phyloP scores from a whole-genome alignment of 2,113 vertebrate genomes.

The Nannospalax galili region DNA sequence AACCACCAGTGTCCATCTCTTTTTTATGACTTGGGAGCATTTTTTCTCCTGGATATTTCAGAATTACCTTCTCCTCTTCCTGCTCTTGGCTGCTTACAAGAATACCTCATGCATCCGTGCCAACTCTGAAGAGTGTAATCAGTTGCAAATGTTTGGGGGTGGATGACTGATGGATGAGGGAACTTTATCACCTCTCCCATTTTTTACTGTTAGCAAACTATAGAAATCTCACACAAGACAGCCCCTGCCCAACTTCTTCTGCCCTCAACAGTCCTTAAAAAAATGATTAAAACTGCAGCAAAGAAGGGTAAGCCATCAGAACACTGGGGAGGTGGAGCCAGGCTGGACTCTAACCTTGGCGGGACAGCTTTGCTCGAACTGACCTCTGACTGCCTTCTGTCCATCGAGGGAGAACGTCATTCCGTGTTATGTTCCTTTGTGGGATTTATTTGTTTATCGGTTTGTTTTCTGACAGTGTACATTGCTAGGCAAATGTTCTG shows the following conservation, averaged over 20 bases:
- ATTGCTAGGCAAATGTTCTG: neutral
- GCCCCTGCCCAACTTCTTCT: neutral
- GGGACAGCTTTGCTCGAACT: accelerated
- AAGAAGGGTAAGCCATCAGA: neutral
- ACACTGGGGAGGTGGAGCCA: accelerated
- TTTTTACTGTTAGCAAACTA: constrained; percentile 80
- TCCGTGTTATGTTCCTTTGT: accelerated
- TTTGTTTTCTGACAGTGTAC: neutral
- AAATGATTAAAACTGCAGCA: constrained; percentile 62
- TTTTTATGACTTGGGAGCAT: constrained; percentile 42
- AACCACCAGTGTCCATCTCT: neutral
- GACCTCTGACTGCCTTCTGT: neutral
- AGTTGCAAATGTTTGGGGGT: constrained; percentile 87
- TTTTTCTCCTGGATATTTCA: constrained; percentile 69
- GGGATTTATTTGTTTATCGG: neutral
- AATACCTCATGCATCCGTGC: constrained; percentile 70
- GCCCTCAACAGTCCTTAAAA: neutral
- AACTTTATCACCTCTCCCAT: constrained; percentile 80
- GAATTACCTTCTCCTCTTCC: constrained; percentile 71
- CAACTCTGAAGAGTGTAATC: constrained; percentile 82
- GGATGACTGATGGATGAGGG: constrained; percentile 81
- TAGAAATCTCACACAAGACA: constrained; percentile 69
- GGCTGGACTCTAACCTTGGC: accelerated
- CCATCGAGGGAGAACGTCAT: accelerated
- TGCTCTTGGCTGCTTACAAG: constrained; percentile 65